These are phyloP conservation scores for Odobenus rosmarus DNA, from an alignment of 2,113 vertebrate species.

Conservation along the genomic window DNA sequence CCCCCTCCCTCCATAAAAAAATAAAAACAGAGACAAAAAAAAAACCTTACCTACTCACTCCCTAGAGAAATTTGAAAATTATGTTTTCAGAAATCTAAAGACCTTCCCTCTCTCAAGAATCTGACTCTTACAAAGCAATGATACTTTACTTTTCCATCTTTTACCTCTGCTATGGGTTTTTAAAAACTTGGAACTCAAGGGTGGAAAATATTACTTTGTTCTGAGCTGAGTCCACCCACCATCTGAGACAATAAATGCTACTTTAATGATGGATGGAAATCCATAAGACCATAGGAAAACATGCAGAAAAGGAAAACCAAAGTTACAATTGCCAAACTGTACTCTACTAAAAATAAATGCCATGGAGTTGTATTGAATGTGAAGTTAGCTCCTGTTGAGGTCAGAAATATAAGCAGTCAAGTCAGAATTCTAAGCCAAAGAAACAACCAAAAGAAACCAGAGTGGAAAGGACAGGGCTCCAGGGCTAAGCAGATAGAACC, in stretches of 20 bases:
- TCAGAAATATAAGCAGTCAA: neutral
- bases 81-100: neutral
- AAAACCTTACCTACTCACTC: neutral
- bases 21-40: neutral
- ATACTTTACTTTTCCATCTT: neutral
- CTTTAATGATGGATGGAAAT: neutral
- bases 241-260: neutral
- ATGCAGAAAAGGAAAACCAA: neutral
- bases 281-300: neutral
- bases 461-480: neutral
- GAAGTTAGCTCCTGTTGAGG: neutral
- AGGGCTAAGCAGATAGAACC: neutral
- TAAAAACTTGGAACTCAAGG: neutral
- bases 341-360: neutral
- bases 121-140: neutral
- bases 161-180: neutral
- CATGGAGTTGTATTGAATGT: neutral
- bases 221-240: neutral
- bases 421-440: neutral
- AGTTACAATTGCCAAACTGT: constrained; percentile 7
- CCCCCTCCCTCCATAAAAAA: neutral
- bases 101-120: neutral
- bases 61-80: neutral
- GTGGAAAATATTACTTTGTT: neutral
- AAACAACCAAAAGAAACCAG: neutral